A percentile compares a stretch with the other conserved stretches of the same genome.
phyloP scores from a whole-genome alignment of 2,888 invertebrate species.

The Ligdia adustata region DNA sequence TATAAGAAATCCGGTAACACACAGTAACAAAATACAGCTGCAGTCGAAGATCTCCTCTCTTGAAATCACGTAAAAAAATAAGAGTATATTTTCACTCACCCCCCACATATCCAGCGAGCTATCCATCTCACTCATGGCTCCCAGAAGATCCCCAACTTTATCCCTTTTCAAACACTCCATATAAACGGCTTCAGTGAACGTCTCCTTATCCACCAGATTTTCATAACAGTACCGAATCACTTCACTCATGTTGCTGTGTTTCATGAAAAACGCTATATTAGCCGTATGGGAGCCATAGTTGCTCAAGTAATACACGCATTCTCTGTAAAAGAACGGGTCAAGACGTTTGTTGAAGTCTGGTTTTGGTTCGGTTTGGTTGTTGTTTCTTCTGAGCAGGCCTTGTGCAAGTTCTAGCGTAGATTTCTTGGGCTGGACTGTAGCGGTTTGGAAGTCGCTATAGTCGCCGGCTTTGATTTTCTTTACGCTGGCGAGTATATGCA shows the following conservation, averaged over 20 bases:
- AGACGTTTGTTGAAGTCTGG: slow-evolving; percentile 65
- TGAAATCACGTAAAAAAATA: no score
- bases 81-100: slow-evolving; percentile 72
- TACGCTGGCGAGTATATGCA: slow-evolving; percentile 83
- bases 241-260: slow-evolving; percentile 87
- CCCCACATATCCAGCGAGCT: slow-evolving; percentile 88
- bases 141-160: slow-evolving; percentile 83
- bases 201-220: slow-evolving; percentile 87
- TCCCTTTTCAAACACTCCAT: slow-evolving; percentile 87
- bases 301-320: slow-evolving; percentile 92
- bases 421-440: slow-evolving; percentile 62
- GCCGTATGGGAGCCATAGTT: slow-evolving; percentile 91
- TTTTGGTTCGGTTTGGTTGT: slow-evolving; percentile 64
- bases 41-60: no score
- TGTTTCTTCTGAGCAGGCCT: slow-evolving; percentile 69
- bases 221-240: slow-evolving; percentile 89
- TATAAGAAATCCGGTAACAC: no score
- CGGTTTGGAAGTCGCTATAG: slow-evolving; percentile 79
- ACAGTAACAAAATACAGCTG: no score
- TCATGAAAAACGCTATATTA: slow-evolving; percentile 90
- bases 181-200: slow-evolving; percentile 89
- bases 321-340: slow-evolving; percentile 87
- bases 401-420: slow-evolving; percentile 75
- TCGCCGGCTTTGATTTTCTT: slow-evolving; percentile 83
- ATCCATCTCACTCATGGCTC: slow-evolving; percentile 87